Evolutionary conservation across 2,113 vertebrate species (phyloP).

Genomic region (Pterophyllum scalare): DNA sequence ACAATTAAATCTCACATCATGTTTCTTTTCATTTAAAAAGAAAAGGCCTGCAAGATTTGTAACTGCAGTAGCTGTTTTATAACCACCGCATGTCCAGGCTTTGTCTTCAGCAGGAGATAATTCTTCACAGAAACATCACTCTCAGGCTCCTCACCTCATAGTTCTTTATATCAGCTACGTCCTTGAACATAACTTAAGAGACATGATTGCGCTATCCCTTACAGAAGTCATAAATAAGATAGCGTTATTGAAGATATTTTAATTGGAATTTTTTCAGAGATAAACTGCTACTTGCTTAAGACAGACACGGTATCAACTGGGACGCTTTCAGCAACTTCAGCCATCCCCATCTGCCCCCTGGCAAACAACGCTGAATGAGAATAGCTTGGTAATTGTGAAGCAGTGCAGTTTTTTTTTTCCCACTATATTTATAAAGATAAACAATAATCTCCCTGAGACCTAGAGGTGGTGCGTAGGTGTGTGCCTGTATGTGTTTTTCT

Average conservation of each 20-base stretch:
- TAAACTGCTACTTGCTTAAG: conserved; percentile 35
- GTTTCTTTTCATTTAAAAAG: neutral
- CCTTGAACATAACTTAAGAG: neutral
- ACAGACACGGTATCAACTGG: conserved; percentile 24
- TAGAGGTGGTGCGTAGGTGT: conserved; percentile 72
- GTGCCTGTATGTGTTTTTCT: conserved; percentile 68
- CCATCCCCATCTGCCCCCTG: conserved; percentile 38
- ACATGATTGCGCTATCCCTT: neutral
- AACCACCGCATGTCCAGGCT: neutral
- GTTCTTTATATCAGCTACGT: neutral
- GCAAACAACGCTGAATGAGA: conserved; percentile 48
- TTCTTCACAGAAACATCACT: neutral
- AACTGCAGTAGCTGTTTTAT: neutral
- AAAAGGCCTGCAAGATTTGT: neutral
- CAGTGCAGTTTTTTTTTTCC: neutral
- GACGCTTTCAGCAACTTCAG: conserved; percentile 19
- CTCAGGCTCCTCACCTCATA: neutral
- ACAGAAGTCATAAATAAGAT: conserved; percentile 7
- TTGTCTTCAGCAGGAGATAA: neutral
- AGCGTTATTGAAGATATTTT: conserved; percentile 8
- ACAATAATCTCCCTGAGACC: conserved; percentile 67
- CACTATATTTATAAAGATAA: conserved; percentile 69
- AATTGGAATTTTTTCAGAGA: conserved; percentile 21
- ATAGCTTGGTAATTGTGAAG: conserved; percentile 29
- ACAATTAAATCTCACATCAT: neutral